Evolutionary conservation across 2,888 invertebrate species (phyloP).

Genomic region (Phortica magna): DNA sequence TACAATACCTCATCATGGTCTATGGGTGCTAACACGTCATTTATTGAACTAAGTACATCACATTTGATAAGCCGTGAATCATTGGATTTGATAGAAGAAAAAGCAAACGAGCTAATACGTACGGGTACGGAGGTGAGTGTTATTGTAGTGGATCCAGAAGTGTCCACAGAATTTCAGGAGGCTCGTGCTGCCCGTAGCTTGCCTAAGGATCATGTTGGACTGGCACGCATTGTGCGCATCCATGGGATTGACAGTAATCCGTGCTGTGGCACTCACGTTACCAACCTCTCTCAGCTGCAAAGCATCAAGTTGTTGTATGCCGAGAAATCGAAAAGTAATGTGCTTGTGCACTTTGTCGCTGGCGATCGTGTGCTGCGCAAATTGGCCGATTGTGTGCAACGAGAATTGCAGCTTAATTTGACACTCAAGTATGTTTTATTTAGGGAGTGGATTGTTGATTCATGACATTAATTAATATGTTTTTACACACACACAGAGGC

Average conservation of each 20-base stretch:
- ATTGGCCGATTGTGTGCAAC: slow-evolving; percentile 81
- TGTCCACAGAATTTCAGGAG: slow-evolving; percentile 78
- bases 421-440: slow-evolving; percentile 84
- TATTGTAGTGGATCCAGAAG: slow-evolving; percentile 82
- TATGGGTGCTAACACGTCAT: slow-evolving; percentile 86
- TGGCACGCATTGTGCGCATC: slow-evolving; percentile 87
- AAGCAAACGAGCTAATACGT: slow-evolving; percentile 85
- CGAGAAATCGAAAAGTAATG: slow-evolving; percentile 86
- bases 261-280: slow-evolving; percentile 94
- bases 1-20: slow-evolving; percentile 88
- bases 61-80: slow-evolving; percentile 80
- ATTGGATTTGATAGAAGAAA: slow-evolving; percentile 80
- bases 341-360: slow-evolving; percentile 84
- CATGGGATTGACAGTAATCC: slow-evolving; percentile 88
- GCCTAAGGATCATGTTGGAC: slow-evolving; percentile 88
- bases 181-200: slow-evolving; percentile 81
- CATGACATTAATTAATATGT: background rate
- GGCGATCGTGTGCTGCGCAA: slow-evolving; percentile 84
- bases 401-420: slow-evolving; percentile 84
- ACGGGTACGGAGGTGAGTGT: slow-evolving; percentile 81
- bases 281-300: slow-evolving; percentile 85
- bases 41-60: slow-evolving; percentile 84
- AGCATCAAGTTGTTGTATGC: slow-evolving; percentile 83
- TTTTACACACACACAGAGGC: slow-evolving; percentile 79
- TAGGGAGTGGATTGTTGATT: background rate